These are phyloP conservation scores for Drepana arcuata DNA, from an alignment of 1,140 invertebrate species.

Conservation along the genomic window DNA sequence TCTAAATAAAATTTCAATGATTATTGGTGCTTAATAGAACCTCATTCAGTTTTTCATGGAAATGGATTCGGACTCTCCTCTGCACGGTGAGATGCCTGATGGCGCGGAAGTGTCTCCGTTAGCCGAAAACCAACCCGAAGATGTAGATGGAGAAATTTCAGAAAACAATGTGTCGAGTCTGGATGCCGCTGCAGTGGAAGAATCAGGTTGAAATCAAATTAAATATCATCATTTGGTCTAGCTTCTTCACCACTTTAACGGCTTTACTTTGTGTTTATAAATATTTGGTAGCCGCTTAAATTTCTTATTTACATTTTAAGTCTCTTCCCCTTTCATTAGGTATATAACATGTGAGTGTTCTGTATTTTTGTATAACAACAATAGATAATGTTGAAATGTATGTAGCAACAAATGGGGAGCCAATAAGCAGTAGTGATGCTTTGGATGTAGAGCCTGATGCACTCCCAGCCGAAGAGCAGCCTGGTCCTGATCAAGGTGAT, in stretches of 20 bases:
- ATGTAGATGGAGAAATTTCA: slow-evolving; percentile 45
- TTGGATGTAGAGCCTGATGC: slow-evolving; percentile 37
- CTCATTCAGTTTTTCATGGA: slow-evolving; percentile 17
- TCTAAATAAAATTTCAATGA: slow-evolving; percentile 46
- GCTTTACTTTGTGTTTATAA: no score
- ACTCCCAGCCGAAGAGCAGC: slow-evolving; percentile 29
- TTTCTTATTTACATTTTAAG: no score
- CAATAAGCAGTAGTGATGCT: slow-evolving; percentile 59
- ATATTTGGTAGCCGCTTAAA: no score
- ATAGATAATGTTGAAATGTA: slow-evolving; percentile 14
- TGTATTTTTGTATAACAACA: no score
- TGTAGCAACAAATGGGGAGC: slow-evolving; percentile 50
- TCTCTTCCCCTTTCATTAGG: no score
- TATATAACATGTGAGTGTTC: no score
- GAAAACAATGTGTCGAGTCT: slow-evolving; percentile 48
- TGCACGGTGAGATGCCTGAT: slow-evolving; percentile 57
- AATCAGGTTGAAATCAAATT: no score
- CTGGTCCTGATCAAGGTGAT: slow-evolving; percentile 42
- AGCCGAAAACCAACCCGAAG: slow-evolving; percentile 45
- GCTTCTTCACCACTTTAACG: no score
- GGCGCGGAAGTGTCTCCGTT: slow-evolving; percentile 64
- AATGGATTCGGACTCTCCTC: slow-evolving; percentile 61
- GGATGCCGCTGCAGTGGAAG: slow-evolving; percentile 32
- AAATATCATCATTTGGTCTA: no score
- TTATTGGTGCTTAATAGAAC: slow-evolving; percentile 29